These are phyloP conservation scores for Palaemon carinicauda DNA, from an alignment of 1,140 invertebrate genomes.

Conservation along the genomic window DNA sequence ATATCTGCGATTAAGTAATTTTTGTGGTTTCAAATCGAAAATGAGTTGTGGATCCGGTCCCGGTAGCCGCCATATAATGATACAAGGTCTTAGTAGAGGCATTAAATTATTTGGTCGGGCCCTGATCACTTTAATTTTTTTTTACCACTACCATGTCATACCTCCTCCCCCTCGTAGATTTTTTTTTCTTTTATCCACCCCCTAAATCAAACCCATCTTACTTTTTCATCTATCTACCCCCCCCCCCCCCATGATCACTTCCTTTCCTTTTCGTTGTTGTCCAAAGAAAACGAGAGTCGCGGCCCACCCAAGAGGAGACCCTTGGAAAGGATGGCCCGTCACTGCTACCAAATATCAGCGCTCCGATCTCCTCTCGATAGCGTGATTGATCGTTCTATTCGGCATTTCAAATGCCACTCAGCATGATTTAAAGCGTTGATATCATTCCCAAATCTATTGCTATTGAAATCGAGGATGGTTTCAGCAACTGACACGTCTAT, in stretches of 20 bases:
- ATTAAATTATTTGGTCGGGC: too few species aligned
- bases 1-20: too few species aligned
- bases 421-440: neutral
- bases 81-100: too few species aligned
- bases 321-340: neutral
- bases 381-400: neutral
- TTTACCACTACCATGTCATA: too few species aligned
- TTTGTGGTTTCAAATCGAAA: too few species aligned
- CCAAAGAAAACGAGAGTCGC: neutral
- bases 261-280: neutral
- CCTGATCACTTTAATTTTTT: too few species aligned
- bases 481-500: neutral
- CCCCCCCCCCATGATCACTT: neutral
- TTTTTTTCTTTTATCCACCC: too few species aligned
- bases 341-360: neutral
- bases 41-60: too few species aligned
- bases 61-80: too few species aligned
- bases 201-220: neutral
- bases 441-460: too few species aligned
- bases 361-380: neutral
- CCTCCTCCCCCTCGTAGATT: too few species aligned
- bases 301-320: neutral
- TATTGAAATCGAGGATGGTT: neutral
- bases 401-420: neutral
- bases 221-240: neutral